Base-by-base conservation (phyloP, 2,888 invertebrate genomes). In the Tuberolachnus salignus region DNA sequence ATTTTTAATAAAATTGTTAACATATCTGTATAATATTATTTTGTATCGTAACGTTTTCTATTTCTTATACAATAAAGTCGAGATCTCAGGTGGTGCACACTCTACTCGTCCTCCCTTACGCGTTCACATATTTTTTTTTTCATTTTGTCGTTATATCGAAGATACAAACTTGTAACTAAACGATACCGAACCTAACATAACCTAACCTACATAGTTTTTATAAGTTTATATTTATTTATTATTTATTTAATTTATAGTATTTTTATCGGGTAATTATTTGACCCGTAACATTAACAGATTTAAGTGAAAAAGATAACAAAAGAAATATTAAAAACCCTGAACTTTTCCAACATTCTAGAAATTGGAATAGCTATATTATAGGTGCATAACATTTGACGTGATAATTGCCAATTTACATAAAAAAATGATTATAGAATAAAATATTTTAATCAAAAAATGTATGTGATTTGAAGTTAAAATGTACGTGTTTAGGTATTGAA, bases 401-500 rank as follows among this genome's bases (percentile, higher is more conserved):
- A 69, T 14, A 53, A 55, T 53, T 69, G 42, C 14, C 19, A 42
- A 42, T 21, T 69, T 69, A 53, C 42, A 55, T 55, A 21, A 19
- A 51, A 55, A 69, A 21, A 42, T 21, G 21, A 55, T 55, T n/a
- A n/a, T n/a, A n/a, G n/a, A n/a, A n/a, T n/a, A n/a, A n/a, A n/a
- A n/a, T n/a, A n/a, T n/a, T n/a, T n/a, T n/a, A 16, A 26, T 26
- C 14, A 26, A 34, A 14, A 61, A 61, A 61, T 6, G 16, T 61
- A 34, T 34, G 26, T 34, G 26, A n/a, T 34, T 11, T 16, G 16
- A 34, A 6, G 26, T 61, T 16, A 61, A 61, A 61, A 44, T 44
- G 4, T 44, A 4, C 51, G n/a, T 51, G 3, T 16, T 14, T 49
- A 14, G 14, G 14, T 49, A 51, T 14, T n/a, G n/a, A 14, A 51